phyloP scores from a whole-genome alignment of 2,888 invertebrate species.

The Phania funesta region DNA sequence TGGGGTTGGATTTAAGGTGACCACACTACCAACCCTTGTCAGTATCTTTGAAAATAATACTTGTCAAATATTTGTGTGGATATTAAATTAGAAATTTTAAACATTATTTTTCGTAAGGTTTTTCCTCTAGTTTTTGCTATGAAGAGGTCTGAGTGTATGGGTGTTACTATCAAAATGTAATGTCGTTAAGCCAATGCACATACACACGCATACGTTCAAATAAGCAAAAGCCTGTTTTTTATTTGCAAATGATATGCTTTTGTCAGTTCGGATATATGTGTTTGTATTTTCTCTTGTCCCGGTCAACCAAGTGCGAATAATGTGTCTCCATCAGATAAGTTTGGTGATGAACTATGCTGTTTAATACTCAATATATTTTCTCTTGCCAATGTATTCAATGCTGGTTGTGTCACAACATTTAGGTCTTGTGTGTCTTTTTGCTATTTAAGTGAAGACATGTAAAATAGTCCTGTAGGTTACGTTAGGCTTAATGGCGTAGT shows the following conservation, averaged over 20 bases:
- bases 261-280: background rate
- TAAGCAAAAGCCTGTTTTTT: conserved; percentile 45
- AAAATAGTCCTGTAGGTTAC: conserved; percentile 24
- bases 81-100: too few species aligned
- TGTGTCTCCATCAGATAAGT: conserved; percentile 74
- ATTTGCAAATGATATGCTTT: background rate
- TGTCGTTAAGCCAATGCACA: conserved; percentile 17
- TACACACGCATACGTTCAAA: background rate
- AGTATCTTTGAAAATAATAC: too few species aligned
- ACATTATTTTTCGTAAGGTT: too few species aligned
- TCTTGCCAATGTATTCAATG: conserved; percentile 28
- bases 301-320: conserved; percentile 72
- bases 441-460: conserved; percentile 33
- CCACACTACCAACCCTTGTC: too few species aligned
- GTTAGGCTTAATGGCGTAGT: conserved; percentile 43
- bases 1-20: too few species aligned
- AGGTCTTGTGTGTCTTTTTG: background rate
- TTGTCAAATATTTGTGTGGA: too few species aligned
- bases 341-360: conserved; percentile 67
- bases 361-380: conserved; percentile 35
- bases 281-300: conserved; percentile 34
- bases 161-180: too few species aligned
- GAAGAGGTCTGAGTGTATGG: too few species aligned
- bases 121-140: too few species aligned
- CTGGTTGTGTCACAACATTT: conserved; percentile 28